These are phyloP conservation scores for Mesocentrotus franciscanus DNA, from an alignment of 53 echinoderm and acorn worm species.

Conservation along the genomic window DNA sequence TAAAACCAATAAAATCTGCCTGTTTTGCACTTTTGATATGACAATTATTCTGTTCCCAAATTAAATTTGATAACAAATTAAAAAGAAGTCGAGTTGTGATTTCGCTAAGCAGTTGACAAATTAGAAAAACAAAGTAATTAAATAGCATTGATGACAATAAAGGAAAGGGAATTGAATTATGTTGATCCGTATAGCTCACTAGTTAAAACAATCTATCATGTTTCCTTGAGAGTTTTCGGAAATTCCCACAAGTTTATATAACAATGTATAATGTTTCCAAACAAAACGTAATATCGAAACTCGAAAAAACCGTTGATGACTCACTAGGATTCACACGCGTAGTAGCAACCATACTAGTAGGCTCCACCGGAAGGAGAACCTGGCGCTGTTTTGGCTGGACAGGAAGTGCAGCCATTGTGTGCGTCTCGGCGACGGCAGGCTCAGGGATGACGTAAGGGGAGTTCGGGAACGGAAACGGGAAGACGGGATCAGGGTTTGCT, in stretches of 20 bases:
- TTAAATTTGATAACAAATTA: not conserved
- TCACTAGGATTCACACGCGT: constrained; percentile 15
- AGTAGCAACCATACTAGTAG: not conserved
- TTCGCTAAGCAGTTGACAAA: not conserved
- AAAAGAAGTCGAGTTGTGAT: not conserved
- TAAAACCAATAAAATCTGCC: not conserved
- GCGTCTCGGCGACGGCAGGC: not conserved
- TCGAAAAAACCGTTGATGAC: constrained; percentile 19
- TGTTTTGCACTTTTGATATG: not conserved
- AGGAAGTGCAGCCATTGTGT: constrained; percentile 41
- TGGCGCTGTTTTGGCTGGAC: constrained; percentile 10
- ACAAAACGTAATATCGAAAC: constrained; percentile 51
- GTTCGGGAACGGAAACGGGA: constrained; percentile 2
- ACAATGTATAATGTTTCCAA: not conserved
- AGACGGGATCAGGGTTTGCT: constrained; percentile 29
- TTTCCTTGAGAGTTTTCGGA: not conserved
- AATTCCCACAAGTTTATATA: not conserved
- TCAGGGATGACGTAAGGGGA: constrained; percentile 17
- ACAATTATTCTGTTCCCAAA: not conserved
- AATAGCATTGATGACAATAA: not conserved
- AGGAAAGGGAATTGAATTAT: not conserved
- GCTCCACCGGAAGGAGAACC: constrained; percentile 42
- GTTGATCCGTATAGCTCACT: not conserved
- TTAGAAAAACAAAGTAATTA: not conserved
- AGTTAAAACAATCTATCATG: not conserved